Evolutionary conservation across 1,140 invertebrate genomes (phyloP).

Genomic region (Neuroterus valhalla): DNA sequence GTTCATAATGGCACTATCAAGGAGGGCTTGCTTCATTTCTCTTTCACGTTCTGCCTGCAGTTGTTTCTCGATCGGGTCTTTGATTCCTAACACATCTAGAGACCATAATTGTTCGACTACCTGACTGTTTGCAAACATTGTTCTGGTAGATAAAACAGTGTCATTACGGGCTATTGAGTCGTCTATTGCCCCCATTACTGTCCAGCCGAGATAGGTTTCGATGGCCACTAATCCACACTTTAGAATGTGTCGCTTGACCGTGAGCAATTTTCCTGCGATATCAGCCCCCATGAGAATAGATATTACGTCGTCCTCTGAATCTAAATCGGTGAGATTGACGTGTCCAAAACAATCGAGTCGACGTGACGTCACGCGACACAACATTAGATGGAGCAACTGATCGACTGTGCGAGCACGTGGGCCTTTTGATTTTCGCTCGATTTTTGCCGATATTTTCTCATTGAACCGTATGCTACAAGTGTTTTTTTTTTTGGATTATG

Average conservation of each 20-base stretch:
- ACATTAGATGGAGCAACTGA: too few species aligned
- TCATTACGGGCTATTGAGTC: slow-evolving; percentile 35
- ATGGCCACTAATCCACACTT: slow-evolving; percentile 35
- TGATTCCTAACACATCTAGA: too few species aligned
- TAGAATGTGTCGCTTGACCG: slow-evolving; percentile 21
- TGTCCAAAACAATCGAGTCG: too few species aligned
- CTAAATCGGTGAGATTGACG: slow-evolving; percentile 30
- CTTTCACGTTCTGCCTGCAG: not conserved
- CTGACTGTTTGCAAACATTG: not conserved
- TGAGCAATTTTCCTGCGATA: slow-evolving; percentile 35
- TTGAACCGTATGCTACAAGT: too few species aligned
- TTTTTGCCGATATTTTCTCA: too few species aligned
- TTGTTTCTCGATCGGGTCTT: too few species aligned
- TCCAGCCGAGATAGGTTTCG: slow-evolving; percentile 34
- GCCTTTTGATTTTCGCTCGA: too few species aligned
- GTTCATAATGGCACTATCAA: slow-evolving; percentile 18
- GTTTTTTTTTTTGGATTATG: too few species aligned
- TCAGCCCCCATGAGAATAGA: slow-evolving; percentile 30
- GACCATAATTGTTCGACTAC: too few species aligned
- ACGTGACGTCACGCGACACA: too few species aligned
- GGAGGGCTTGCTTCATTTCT: slow-evolving; percentile 51
- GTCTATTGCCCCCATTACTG: slow-evolving; percentile 34
- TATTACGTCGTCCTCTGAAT: slow-evolving; percentile 21
- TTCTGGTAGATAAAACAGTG: slow-evolving; percentile 9
- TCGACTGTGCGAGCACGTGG: too few species aligned